Percentiles rank a stretch among this genome's conserved stretches.
Conservation (phyloP, 2,888 invertebrate genomes). For the Allygus modestus region DNA sequence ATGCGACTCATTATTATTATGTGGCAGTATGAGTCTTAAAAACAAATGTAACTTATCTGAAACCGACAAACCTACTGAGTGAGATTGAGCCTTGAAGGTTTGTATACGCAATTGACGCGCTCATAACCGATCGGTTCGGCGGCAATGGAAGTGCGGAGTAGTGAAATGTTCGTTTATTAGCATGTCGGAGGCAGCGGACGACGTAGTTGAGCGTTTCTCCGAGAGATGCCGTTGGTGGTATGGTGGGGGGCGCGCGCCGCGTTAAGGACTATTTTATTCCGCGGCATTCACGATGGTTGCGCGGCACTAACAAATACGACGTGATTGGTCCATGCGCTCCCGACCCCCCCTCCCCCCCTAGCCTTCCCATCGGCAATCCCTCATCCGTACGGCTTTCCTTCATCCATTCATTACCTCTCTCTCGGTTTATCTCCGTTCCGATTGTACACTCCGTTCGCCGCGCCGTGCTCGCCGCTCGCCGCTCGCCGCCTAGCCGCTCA, state of each 20-base stretch:
- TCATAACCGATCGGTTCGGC: slow-evolving; percentile 21
- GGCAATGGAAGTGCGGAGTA: slow-evolving; percentile 30
- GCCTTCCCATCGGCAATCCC: slow-evolving; percentile 69
- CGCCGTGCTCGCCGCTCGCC: slow-evolving; percentile 32
- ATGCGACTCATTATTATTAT: too few species aligned
- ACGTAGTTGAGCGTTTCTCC: slow-evolving; percentile 54
- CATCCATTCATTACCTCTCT: slow-evolving; percentile 58
- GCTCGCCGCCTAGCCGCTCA: slow-evolving; percentile 17
- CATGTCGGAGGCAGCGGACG: background rate
- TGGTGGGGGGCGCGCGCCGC: slow-evolving; percentile 36
- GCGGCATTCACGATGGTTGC: slow-evolving; percentile 61
- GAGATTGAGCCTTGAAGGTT: slow-evolving; percentile 26
- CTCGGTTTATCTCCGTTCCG: slow-evolving; percentile 58
- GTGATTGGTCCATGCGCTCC: slow-evolving; percentile 74
- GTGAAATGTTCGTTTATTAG: slow-evolving; percentile 47
- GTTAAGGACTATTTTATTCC: slow-evolving; percentile 59
- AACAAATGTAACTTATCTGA: background rate
- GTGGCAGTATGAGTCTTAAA: too few species aligned
- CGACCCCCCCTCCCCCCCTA: slow-evolving; percentile 72
- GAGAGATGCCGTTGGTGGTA: slow-evolving; percentile 58
- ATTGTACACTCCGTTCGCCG: slow-evolving; percentile 49
- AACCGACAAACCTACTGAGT: background rate
- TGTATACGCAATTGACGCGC: background rate
- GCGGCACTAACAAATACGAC: slow-evolving; percentile 72
- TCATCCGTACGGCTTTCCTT: slow-evolving; percentile 58